Evolutionary conservation across 2,888 invertebrate genomes (phyloP).

Genomic region (Drosophila acutilabella): DNA sequence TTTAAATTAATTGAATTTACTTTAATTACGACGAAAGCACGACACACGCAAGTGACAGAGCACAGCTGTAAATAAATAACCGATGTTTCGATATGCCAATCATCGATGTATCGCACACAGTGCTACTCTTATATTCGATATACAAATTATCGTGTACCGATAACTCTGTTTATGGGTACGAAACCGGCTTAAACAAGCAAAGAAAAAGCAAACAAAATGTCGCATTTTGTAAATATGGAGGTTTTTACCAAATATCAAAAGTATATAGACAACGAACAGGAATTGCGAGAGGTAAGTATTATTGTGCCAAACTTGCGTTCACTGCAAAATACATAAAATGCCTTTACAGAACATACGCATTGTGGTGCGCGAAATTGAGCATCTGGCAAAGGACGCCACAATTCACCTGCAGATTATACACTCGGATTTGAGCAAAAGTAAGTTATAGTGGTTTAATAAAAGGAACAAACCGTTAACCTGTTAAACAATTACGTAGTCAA

Average conservation of each 20-base stretch:
- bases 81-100: not conserved
- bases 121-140: constrained; percentile 25
- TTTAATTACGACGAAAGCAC: constrained; percentile 18
- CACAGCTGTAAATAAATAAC: constrained; percentile 29
- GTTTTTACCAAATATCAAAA: constrained; percentile 92
- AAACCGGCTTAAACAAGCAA: constrained; percentile 50
- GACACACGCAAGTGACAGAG: constrained; percentile 18
- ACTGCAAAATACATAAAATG: not conserved
- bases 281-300: constrained; percentile 90
- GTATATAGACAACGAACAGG: constrained; percentile 91
- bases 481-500: constrained; percentile 85
- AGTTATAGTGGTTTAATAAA: constrained; percentile 52
- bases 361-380: constrained; percentile 89
- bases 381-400: constrained; percentile 91
- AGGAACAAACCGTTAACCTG: not conserved
- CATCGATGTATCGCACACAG: constrained; percentile 33
- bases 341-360: constrained; percentile 76
- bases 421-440: constrained; percentile 89
- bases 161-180: constrained; percentile 15
- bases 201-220: constrained; percentile 81
- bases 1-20: constrained; percentile 34
- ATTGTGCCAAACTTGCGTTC: not conserved
- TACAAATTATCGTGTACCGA: not conserved
- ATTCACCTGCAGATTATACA: constrained; percentile 94
- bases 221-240: constrained; percentile 86